Base-by-base conservation (phyloP, 35 echinoderm and acorn worm genomes). In the Eucidaris tribuloides region DNA sequence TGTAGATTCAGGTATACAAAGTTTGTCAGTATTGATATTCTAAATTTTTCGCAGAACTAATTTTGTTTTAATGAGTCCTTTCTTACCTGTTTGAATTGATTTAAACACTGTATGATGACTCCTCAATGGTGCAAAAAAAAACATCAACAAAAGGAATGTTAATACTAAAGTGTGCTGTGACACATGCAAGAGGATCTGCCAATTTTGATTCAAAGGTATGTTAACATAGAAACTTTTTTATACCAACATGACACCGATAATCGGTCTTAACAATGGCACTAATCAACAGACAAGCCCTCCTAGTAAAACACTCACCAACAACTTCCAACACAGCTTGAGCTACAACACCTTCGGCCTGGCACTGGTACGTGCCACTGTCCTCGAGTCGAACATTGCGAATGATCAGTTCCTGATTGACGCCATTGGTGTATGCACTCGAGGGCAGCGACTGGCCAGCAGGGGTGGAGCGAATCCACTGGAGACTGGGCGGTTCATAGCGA, bases 331-430 rank as follows among this genome's bases (percentile, higher is more conserved):
- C 46, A 29, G 76, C 30, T 20, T 28, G 2, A 22, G 27, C 77
- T 18, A 28, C 77, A 27, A 45, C 33, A 11, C 43, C 18, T 7
- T 20, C 24, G 2, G 78, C 56, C 5, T 42, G 23, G 41, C 88
- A 90, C 13, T 62, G 63, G 42, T 90, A 90, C 4, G 55, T 62
- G 2, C 88, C 88, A 4, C 81, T 81, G 79, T 83, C 88, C 18
- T 84, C 88, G 4, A 49, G n/a, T 40, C 79, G 39, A 1, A 90
- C 72, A 46, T 78, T 41, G 2, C 23, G 22, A 24, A 90, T 58
- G 6, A 36, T 62, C 71, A 90, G 31, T 7, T 58, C 3, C 58
- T 90, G 81, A 42, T 84, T 84, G 25, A 20, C 14, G 34, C 61
- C 38, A 18, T 84, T 30, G 4, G 39, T 3, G 46, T 39, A 20